Percentiles rank a stretch among this genome's conserved stretches.
Evolutionary conservation across 2,888 invertebrate genomes (phyloP).

Genomic region (Apotomis capreana): DNA sequence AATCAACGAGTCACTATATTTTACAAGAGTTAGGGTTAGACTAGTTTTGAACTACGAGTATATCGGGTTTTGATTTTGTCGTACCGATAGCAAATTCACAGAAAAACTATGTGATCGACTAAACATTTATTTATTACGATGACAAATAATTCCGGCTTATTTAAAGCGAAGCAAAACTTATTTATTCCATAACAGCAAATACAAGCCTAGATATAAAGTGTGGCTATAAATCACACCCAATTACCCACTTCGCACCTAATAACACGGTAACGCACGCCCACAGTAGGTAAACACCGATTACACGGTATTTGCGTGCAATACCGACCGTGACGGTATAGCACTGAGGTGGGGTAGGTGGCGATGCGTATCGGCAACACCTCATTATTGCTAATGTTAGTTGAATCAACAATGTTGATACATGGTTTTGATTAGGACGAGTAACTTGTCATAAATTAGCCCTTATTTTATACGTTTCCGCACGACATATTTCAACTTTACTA

Average conservation of each 20-base stretch:
- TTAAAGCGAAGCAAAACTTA: neutral
- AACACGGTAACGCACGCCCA: constrained; percentile 25
- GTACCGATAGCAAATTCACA: no score
- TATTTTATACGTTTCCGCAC: no score
- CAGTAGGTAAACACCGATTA: constrained; percentile 36
- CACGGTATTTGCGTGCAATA: constrained; percentile 41
- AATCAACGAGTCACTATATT: no score
- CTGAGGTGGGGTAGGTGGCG: constrained; percentile 23
- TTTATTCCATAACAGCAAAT: neutral
- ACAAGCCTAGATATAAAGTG: neutral
- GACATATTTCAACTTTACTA: no score
- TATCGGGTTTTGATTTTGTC: no score
- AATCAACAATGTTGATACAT: neutral
- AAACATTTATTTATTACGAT: no score
- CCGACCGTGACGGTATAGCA: constrained; percentile 40
- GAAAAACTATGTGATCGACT: no score
- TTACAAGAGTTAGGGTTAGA: no score
- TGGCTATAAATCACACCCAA: constrained; percentile 22
- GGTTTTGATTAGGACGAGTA: neutral
- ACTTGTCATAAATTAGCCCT: no score
- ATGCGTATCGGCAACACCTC: constrained; percentile 20
- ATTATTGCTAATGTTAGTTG: constrained; percentile 17
- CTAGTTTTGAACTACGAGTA: no score
- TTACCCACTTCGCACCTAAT: constrained; percentile 28
- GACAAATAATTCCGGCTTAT: no score